phyloP scores from a whole-genome alignment of 2,113 vertebrate species.

The Neopipo cinnamomea region DNA sequence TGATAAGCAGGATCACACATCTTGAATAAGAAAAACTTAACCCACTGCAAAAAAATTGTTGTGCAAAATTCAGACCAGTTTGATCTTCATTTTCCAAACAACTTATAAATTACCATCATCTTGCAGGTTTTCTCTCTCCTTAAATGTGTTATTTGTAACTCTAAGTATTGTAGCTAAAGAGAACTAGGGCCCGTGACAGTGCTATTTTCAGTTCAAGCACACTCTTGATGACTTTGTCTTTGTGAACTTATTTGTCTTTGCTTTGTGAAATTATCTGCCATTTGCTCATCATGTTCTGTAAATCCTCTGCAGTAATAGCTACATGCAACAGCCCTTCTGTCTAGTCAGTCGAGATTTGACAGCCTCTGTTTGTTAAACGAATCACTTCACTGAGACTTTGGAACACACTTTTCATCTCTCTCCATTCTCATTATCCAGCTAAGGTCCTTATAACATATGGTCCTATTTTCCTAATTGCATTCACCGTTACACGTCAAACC shows the following conservation, averaged over 20 bases:
- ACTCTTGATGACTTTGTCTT: not conserved
- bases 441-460: slow-evolving; percentile 60
- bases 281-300: not conserved
- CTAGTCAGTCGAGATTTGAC: slow-evolving; percentile 40
- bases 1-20: not conserved
- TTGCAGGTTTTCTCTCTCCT: not conserved
- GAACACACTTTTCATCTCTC: slow-evolving; percentile 45
- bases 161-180: not conserved
- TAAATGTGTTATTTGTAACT: not conserved
- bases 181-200: not conserved
- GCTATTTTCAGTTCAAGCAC: not conserved
- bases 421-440: slow-evolving; percentile 50
- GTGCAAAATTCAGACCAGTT: not conserved
- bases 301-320: slow-evolving; percentile 40
- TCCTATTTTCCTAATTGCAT: slow-evolving; percentile 64
- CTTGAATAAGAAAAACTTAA: not conserved
- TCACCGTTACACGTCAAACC: slow-evolving; percentile 41
- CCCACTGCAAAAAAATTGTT: not conserved
- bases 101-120: not conserved
- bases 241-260: slow-evolving; percentile 6
- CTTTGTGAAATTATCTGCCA: slow-evolving; percentile 27
- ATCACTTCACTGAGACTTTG: slow-evolving; percentile 54
- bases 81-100: not conserved
- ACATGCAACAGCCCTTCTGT: slow-evolving; percentile 41
- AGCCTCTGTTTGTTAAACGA: slow-evolving; percentile 52